Base-by-base conservation (phyloP, 2,888 invertebrate genomes). In the Eupelmus urozonus region DNA sequence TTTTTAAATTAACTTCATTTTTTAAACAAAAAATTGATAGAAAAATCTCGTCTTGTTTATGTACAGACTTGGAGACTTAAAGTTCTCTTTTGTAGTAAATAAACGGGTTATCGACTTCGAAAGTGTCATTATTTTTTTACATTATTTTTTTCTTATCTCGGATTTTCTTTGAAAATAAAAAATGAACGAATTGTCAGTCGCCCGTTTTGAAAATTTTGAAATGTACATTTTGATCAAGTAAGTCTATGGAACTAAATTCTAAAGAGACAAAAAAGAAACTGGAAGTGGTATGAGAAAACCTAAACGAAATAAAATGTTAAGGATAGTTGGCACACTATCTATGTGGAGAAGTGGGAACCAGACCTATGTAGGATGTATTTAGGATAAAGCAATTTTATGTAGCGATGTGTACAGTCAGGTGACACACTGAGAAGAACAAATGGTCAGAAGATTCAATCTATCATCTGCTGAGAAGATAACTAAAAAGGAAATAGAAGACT, bases 221-320 rank as follows among this genome's bases (percentile, higher is more conserved):
- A 88, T 88, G 88, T 89, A 88, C 82, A 87, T 87, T 88, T 90
- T 90, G 89, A 89, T 89, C 88, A 89, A 89, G 88, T 90, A 90
- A 90, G 88, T 87, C 88, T 88, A 66, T 87, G 89, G 88, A 83
- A 84, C 74, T 81, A 55, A 72, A 79, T 51, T 69, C 66, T 59
- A 51, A 70, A 63, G 73, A 42, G 63, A 66, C 45, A 29, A 67
- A 81, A 49, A 55, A 40, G 51, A 45, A 60, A 59, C n/a, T 69
- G 27, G 18, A 34, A 67, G 63, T 60, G 29, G 42, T 45, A 23
- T 55, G 29, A 11, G 51, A 66, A 20, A 66, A 42, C n/a, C 45
- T 49, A 34, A 11, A n/a, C 16, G 25, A n/a, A 62, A 34, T 55
- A 74, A 70, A 69, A 53, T 51, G 51, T n/a, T n/a, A 25, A 49